phyloP scores from a whole-genome alignment of 2,113 vertebrate species.

The Dicerorhinus sumatrensis region DNA sequence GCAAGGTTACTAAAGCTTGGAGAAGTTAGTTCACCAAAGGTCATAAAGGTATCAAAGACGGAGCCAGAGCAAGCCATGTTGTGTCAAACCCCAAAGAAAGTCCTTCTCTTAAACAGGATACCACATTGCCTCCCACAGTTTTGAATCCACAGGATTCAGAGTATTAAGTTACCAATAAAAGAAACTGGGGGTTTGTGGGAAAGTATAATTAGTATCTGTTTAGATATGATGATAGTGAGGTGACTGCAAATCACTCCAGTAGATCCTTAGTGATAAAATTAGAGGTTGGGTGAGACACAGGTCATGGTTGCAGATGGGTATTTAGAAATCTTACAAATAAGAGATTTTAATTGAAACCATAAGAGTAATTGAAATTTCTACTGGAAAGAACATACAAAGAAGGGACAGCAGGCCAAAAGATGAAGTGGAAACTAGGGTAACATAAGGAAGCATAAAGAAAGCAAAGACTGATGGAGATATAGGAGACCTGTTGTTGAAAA shows the following conservation, averaged over 20 bases:
- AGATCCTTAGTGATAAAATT: not conserved
- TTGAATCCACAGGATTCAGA: not conserved
- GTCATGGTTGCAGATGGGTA: not conserved
- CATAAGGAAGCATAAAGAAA: not conserved
- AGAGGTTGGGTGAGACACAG: not conserved
- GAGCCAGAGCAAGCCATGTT: not conserved
- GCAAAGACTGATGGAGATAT: not conserved
- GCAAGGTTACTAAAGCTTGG: not conserved
- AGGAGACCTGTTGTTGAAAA: not conserved
- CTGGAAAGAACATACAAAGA: not conserved
- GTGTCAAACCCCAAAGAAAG: not conserved
- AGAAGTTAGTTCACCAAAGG: not conserved
- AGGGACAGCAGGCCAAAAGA: not conserved
- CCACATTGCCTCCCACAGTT: not conserved
- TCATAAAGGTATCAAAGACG: not conserved
- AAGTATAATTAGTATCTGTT: not conserved
- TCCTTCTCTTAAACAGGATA: not conserved
- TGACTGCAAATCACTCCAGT: not conserved
- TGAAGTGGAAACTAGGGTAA: not conserved
- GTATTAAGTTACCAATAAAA: not conserved
- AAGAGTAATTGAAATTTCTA: not conserved
- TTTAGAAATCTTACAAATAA: slow-evolving; percentile 16
- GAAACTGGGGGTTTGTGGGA: not conserved
- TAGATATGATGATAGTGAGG: not conserved
- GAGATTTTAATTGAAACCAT: not conserved